Percentiles rank a stretch among this genome's conserved stretches.
Evolutionary conservation across 2,113 vertebrate species (phyloP).

Genomic region (Phylloscopus whistleri): DNA sequence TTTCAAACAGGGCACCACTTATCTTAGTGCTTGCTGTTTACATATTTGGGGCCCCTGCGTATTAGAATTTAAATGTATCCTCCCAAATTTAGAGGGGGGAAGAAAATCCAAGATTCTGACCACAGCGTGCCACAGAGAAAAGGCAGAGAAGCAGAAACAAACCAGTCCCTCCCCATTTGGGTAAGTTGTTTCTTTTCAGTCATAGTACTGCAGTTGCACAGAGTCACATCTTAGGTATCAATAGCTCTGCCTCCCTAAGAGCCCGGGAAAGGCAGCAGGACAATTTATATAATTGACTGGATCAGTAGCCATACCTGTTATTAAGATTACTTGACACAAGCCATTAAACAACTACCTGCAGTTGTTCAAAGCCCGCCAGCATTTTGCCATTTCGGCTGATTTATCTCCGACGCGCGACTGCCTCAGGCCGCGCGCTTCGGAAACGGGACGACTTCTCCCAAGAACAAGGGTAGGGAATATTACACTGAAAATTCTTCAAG

Average conservation of each 20-base stretch:
- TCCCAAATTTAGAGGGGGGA: neutral
- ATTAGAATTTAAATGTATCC: neutral
- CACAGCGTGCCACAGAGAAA: neutral
- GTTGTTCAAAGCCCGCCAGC: neutral
- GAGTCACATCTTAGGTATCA: neutral
- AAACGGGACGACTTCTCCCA: neutral
- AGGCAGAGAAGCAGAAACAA: neutral
- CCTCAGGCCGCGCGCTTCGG: neutral
- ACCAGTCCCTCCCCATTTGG: neutral
- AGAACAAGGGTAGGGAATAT: neutral
- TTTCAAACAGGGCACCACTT: neutral
- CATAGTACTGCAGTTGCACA: neutral
- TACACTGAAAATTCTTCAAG: neutral
- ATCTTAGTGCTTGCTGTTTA: neutral
- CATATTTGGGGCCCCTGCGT: neutral
- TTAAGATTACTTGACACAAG: slow-evolving; percentile 37
- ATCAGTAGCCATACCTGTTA: slow-evolving; percentile 31
- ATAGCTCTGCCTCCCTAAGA: neutral
- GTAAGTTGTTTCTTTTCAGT: neutral
- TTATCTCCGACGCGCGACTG: neutral
- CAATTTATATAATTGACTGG: slow-evolving; percentile 22
- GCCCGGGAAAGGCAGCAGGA: neutral
- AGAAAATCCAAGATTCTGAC: neutral
- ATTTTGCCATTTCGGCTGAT: neutral
- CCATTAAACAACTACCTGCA: slow-evolving; percentile 31